Percentiles rank a stretch among this genome's conserved stretches.
phyloP scores from a whole-genome alignment of 2,797 vertebrate species.

The Lagothrix lagotricha region DNA sequence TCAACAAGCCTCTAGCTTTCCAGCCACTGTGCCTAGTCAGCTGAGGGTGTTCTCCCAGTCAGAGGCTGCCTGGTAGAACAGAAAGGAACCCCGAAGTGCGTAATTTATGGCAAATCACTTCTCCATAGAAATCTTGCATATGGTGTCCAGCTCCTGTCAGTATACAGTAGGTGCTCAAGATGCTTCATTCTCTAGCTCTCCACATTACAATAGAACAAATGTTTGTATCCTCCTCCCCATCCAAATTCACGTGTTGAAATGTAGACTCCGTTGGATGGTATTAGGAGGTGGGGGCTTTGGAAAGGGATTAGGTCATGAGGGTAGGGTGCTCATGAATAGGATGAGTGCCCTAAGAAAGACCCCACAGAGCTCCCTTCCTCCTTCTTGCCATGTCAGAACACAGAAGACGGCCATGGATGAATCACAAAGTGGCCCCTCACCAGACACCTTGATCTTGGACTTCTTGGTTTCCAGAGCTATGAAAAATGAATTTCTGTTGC shows the following conservation, averaged over 20 bases:
- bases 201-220: too few species aligned
- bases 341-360: background rate
- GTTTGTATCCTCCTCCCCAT: background rate
- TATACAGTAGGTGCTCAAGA: background rate
- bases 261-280: too few species aligned
- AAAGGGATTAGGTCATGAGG: background rate
- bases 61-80: background rate
- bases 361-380: background rate
- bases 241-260: background rate
- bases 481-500: background rate
- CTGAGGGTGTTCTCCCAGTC: background rate
- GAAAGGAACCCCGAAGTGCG: background rate
- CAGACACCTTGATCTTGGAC: background rate
- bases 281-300: background rate
- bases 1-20: background rate
- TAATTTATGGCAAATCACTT: background rate
- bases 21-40: accelerated
- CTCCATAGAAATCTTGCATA: background rate
- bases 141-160: background rate
- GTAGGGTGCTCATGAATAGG: background rate
- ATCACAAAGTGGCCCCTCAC: background rate
- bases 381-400: background rate
- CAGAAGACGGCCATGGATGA: background rate
- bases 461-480: background rate
- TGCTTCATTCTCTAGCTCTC: background rate